A percentile compares a stretch with the other conserved stretches of the same genome.
Conservation (phyloP, 2,888 invertebrate genomes). For the Metacarcinus magister region DNA sequence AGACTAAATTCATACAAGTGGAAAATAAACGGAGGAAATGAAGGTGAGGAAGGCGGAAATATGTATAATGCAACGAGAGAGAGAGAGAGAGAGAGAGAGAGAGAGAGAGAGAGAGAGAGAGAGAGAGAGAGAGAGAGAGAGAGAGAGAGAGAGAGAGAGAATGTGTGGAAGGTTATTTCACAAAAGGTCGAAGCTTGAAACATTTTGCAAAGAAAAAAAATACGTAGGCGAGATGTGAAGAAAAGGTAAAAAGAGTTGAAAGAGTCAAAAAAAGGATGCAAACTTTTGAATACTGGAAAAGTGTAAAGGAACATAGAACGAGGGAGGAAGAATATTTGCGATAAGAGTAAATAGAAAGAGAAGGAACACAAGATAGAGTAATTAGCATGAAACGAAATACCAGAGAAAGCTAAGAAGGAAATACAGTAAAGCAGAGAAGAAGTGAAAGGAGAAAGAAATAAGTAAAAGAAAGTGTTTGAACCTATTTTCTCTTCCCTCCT, state of each 20-base stretch:
- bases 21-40: too few species aligned
- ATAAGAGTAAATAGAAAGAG: background rate
- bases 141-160: slow-evolving; percentile 20
- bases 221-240: background rate
- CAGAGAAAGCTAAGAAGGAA: background rate
- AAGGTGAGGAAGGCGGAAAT: background rate
- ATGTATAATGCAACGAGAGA: background rate
- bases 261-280: background rate
- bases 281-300: background rate
- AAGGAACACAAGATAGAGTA: background rate
- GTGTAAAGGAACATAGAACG: background rate
- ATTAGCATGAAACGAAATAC: background rate
- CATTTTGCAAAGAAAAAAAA: background rate
- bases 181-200: too few species aligned
- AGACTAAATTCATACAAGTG: too few species aligned
- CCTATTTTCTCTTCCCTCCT: background rate
- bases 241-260: background rate
- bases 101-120: slow-evolving; percentile 14
- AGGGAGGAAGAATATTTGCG: background rate
- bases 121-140: slow-evolving; percentile 20
- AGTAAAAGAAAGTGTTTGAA: background rate
- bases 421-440: background rate
- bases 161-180: background rate
- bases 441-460: background rate
- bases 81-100: background rate